A percentile compares a stretch with the other conserved stretches of the same genome.
phyloP scores from a whole-genome alignment of 2,888 invertebrate genomes.

The Cephus rjabovi region DNA sequence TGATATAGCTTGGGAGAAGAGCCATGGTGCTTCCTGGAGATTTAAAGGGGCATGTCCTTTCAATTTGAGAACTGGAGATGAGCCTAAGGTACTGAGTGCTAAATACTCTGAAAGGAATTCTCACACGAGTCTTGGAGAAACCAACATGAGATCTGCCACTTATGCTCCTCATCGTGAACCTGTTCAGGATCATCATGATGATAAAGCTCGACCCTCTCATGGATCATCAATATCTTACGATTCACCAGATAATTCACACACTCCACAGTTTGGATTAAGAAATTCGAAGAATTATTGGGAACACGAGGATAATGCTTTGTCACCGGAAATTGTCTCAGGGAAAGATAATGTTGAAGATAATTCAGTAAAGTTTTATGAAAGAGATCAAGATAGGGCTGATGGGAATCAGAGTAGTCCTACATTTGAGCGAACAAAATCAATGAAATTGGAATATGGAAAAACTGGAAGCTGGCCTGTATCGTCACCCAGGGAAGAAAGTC shows the following conservation, averaged over 20 bases:
- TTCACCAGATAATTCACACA: neutral
- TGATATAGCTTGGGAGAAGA: neutral
- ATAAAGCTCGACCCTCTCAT: neutral
- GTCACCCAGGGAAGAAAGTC: slow-evolving; percentile 38
- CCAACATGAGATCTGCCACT: slow-evolving; percentile 35
- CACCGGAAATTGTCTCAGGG: neutral
- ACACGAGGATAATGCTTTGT: neutral
- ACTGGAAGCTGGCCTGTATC: neutral
- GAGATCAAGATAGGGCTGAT: neutral
- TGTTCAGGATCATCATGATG: neutral
- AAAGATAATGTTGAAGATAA: neutral
- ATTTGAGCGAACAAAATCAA: neutral
- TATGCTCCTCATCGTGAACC: neutral
- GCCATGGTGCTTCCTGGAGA: neutral
- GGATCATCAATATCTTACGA: neutral
- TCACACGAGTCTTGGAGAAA: slow-evolving; percentile 46
- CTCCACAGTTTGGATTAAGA: neutral
- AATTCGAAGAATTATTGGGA: neutral
- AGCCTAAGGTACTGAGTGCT: neutral
- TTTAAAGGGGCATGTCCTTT: neutral
- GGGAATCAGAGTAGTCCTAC: neutral
- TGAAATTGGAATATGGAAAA: neutral
- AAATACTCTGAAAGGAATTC: slow-evolving; percentile 1
- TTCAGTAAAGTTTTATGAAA: neutral
- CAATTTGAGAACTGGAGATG: neutral